These are phyloP conservation scores for Apogon hyalosoma DNA, from an alignment of 2,797 vertebrate species.

Conservation along the genomic window DNA sequence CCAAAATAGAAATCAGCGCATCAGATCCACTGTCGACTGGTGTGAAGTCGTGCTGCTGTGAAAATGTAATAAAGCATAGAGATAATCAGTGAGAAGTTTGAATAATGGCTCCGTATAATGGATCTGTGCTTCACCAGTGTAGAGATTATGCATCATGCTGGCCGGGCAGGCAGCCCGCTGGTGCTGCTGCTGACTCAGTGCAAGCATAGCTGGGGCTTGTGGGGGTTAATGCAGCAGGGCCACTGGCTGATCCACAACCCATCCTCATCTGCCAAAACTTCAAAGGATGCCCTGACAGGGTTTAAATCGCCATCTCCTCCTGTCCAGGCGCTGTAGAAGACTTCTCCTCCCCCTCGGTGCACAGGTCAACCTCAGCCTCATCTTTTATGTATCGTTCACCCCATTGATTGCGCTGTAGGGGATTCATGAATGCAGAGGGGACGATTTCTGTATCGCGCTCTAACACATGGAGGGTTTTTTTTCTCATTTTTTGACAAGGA, in stretches of 20 bases:
- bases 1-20: slow-evolving; percentile 42
- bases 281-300: slow-evolving; percentile 71
- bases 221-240: slow-evolving; percentile 69
- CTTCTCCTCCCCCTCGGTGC: slow-evolving; percentile 41
- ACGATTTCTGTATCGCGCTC: slow-evolving; percentile 62
- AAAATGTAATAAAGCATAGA: slow-evolving; percentile 59
- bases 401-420: slow-evolving; percentile 70
- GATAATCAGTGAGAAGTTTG: slow-evolving; percentile 66
- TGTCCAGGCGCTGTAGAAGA: slow-evolving; percentile 40
- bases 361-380: slow-evolving; percentile 73
- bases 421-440: slow-evolving; percentile 66
- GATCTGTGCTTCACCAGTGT: slow-evolving; percentile 46
- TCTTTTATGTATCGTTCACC: slow-evolving; percentile 75
- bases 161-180: slow-evolving; percentile 53
- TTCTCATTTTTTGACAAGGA: slow-evolving; percentile 2
- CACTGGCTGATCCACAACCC: slow-evolving; percentile 61
- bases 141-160: slow-evolving; percentile 66
- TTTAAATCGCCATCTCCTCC: slow-evolving; percentile 67
- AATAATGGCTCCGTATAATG: slow-evolving; percentile 61
- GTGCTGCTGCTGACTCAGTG: slow-evolving; percentile 73
- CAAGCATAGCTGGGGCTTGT: slow-evolving; percentile 51
- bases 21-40: slow-evolving; percentile 23
- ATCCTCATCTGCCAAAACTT: slow-evolving; percentile 74
- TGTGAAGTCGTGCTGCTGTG: slow-evolving; percentile 54
- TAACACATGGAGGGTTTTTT: slow-evolving; percentile 40